phyloP scores from a whole-genome alignment of 2,888 invertebrate species.

The Therioaphis trifolii region DNA sequence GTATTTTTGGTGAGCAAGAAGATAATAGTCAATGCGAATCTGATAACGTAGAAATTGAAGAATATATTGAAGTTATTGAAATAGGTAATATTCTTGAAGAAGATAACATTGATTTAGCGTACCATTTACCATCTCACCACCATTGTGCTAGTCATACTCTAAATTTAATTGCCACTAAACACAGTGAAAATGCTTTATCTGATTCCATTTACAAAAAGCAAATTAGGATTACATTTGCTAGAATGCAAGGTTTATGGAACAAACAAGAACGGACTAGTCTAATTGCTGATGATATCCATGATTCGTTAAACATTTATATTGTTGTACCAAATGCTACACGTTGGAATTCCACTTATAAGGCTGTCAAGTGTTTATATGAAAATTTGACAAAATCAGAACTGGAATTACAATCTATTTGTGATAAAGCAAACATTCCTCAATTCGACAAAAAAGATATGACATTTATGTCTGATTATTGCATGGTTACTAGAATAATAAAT shows the following conservation, averaged over 20 bases:
- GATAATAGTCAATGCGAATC: too few species aligned
- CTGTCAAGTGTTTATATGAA: background rate
- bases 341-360: too few species aligned
- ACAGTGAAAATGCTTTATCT: background rate
- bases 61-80: background rate
- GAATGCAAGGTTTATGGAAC: background rate
- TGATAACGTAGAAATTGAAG: too few species aligned
- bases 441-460: background rate
- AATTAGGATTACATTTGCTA: background rate
- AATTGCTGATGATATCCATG: too few species aligned
- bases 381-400: background rate
- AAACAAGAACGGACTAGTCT: background rate
- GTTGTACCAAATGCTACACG: too few species aligned
- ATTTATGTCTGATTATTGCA: too few species aligned
- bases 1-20: too few species aligned
- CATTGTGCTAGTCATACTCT: background rate
- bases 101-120: too few species aligned
- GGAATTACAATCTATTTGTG: constrained; percentile 2
- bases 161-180: background rate
- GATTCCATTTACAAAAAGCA: too few species aligned
- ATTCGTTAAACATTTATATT: too few species aligned
- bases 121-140: background rate
- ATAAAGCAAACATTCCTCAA: background rate
- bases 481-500: too few species aligned
- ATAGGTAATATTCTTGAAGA: too few species aligned